phyloP scores from a whole-genome alignment of 2,797 vertebrate species.

The Sandelia bainsii region DNA sequence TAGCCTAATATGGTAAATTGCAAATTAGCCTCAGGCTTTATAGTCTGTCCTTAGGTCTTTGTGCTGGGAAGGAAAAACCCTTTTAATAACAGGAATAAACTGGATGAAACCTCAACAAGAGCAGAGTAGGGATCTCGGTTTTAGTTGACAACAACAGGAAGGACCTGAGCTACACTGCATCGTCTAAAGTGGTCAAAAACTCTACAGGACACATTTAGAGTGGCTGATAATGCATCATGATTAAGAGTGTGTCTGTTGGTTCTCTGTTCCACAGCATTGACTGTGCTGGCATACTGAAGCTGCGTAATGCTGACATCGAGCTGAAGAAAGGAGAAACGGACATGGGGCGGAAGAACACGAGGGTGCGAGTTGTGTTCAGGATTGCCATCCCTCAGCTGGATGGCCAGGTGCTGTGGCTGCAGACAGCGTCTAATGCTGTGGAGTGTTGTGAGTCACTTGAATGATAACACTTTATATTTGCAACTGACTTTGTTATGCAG shows the following conservation, averaged over 20 bases:
- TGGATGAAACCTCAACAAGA: no score
- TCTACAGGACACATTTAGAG: neutral
- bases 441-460: slow-evolving; percentile 92
- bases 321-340: slow-evolving; percentile 96
- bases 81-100: no score
- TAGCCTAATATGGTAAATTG: no score
- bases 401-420: slow-evolving; percentile 91
- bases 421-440: slow-evolving; percentile 90
- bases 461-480: neutral
- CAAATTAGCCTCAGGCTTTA: no score
- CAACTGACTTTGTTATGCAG: neutral
- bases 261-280: slow-evolving; percentile 87
- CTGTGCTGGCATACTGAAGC: slow-evolving; percentile 96
- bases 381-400: slow-evolving; percentile 90
- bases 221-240: neutral
- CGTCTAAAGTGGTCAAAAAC: neutral
- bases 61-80: no score
- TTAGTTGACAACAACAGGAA: no score
- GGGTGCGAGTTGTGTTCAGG: slow-evolving; percentile 93
- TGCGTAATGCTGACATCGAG: slow-evolving; percentile 97
- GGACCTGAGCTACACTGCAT: no score
- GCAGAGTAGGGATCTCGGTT: no score
- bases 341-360: slow-evolving; percentile 96
- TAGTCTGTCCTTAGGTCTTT: no score
- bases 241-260: rapidly evolving